phyloP scores from a whole-genome alignment of 2,888 invertebrate genomes.

The Griposia aprilina region DNA sequence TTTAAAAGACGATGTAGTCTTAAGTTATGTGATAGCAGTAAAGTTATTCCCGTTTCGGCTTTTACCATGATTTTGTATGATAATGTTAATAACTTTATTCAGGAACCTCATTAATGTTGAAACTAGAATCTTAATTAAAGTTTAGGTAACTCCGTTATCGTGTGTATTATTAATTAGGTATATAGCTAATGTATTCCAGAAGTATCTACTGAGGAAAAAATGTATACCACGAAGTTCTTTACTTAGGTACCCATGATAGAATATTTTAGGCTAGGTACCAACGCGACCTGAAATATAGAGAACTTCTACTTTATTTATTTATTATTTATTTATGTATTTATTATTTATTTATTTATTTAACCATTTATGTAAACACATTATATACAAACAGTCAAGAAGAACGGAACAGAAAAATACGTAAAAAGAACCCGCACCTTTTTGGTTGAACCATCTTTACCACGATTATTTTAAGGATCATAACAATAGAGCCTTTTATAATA shows the following conservation, averaged over 20 bases:
- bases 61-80: not conserved
- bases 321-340: too few relatives aligned
- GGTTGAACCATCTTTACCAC: not conserved
- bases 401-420: too few relatives aligned
- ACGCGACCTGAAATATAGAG: not conserved
- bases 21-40: not conserved
- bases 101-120: not conserved
- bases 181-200: not conserved
- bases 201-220: not conserved
- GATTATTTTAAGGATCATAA: not conserved
- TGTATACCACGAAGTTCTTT: not conserved
- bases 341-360: too few relatives aligned
- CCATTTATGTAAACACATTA: too few relatives aligned
- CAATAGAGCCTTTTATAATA: not conserved
- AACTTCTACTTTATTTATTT: not conserved
- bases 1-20: not conserved
- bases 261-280: not conserved
- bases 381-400: too few relatives aligned
- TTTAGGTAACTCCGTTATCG: not conserved
- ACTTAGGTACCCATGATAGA: too few relatives aligned
- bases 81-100: constrained; percentile 6
- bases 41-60: not conserved
- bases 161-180: constrained; percentile 1
- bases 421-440: too few relatives aligned
- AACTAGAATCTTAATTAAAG: not conserved